Base-by-base conservation (phyloP, 2,797 vertebrate genomes). In the Pipistrellus kuhlii region DNA sequence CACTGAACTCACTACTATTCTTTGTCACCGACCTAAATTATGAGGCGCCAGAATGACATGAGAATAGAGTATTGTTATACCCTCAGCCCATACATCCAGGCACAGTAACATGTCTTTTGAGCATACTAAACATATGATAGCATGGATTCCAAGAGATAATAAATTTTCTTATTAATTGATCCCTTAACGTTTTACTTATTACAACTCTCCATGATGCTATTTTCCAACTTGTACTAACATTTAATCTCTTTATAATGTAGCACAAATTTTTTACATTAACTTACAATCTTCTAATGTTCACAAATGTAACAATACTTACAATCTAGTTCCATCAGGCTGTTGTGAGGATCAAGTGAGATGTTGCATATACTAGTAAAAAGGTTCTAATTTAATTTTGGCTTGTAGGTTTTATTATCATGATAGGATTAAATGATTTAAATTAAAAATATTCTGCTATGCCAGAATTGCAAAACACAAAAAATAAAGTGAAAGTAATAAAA, bases 401-500 rank as follows among this genome's bases (percentile, higher is more conserved):
- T 94, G 30, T 78, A 8, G 92, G 15, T 46, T 93, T 81, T 72
- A 95, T 76, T 75, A 53, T 8, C 92, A 85, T 78, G 59, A 90
- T 1, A 51, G 35, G 57, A 48, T 82, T 88, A 92, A 90, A 59
- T 92, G 32, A 94, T 35, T 87, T 90, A 88, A 92, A 55, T 27
- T 59, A 62, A 68, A 57, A 57, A 93, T 51, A 77, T 69, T 80
- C 55, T 90, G 68, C 32, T 76, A 84, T 85, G 48, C 41, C 15
- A 75, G 21, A 12, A 87, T 59, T n/a, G 21, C 13, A 95, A 95
- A 94, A 73, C 38, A 92, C 3, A 77, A 90, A 90, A 90, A 72
- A 85, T 76, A 77, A 94, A 81, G 32, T 71, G 48, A 90, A 87
- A 86, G 48, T 59, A 93, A 88, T 68, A 82, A 72, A 93, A 93